phyloP scores from a whole-genome alignment of 2,113 vertebrate species.

The Himantopus leucocephalus region DNA sequence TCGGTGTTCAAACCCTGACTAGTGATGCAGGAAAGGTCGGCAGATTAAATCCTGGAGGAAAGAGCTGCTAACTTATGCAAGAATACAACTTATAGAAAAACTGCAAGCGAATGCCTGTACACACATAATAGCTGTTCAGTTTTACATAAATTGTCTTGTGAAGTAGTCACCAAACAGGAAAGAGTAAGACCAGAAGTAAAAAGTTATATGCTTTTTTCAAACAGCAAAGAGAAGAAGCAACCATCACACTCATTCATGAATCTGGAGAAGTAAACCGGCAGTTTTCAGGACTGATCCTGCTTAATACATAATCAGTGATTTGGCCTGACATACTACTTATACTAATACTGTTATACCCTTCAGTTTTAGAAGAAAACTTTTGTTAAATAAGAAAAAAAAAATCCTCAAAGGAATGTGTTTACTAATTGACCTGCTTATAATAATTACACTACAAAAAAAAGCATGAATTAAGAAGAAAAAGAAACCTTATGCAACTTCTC shows the following conservation, averaged over 20 bases:
- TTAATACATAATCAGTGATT: constrained; percentile 46
- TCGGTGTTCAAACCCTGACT: background rate
- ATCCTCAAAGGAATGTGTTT: constrained; percentile 57
- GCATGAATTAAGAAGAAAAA: constrained; percentile 37
- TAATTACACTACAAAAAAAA: constrained; percentile 12
- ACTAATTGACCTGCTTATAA: constrained; percentile 34
- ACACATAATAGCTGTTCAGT: background rate
- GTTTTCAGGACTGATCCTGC: constrained; percentile 11
- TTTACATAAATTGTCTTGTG: background rate
- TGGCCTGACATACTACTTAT: background rate
- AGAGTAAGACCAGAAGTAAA: background rate
- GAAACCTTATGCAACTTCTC: constrained; percentile 65
- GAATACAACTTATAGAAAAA: background rate
- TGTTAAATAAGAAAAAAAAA: background rate
- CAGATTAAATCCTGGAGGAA: background rate
- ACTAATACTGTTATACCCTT: constrained; percentile 8
- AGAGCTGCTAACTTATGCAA: background rate
- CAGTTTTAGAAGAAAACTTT: constrained; percentile 25
- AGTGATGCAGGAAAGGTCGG: background rate
- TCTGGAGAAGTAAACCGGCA: background rate
- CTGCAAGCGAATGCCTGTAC: background rate
- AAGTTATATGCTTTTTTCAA: background rate
- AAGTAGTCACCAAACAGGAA: background rate
- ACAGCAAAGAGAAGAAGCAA: background rate
- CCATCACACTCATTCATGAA: background rate